Percentiles rank a stretch among this genome's conserved stretches.
Evolutionary conservation across 2,113 vertebrate species (phyloP).

Genomic region (Erpornis zantholeuca): DNA sequence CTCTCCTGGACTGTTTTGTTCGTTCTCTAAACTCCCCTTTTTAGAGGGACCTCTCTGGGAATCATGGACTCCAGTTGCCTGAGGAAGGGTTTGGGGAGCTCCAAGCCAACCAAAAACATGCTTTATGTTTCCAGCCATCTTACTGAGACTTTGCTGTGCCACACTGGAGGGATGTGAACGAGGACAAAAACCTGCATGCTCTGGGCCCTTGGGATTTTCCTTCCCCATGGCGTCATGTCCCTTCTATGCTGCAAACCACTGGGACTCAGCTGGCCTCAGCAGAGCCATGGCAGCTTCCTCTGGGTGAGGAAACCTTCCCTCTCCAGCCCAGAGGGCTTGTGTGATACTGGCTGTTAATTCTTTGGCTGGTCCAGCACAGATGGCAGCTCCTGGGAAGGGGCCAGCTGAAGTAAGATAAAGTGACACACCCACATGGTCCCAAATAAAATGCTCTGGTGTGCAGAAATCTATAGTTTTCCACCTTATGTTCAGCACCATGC

Average conservation of each 20-base stretch:
- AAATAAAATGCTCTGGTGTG: not conserved
- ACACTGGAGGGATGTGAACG: rapidly evolving
- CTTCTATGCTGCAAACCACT: not conserved
- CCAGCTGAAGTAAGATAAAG: not conserved
- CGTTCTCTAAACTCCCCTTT: not conserved
- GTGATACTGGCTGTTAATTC: not conserved
- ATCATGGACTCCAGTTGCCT: not conserved
- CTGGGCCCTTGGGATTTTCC: not conserved
- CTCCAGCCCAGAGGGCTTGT: not conserved
- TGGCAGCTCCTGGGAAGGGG: not conserved
- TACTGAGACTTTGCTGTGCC: not conserved
- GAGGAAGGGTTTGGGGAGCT: not conserved
- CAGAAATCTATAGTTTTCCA: not conserved
- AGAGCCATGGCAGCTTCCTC: not conserved
- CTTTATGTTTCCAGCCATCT: not conserved
- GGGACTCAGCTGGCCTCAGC: not conserved
- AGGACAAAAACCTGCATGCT: not conserved
- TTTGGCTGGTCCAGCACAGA: not conserved
- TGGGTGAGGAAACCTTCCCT: not conserved
- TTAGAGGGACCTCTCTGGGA: not conserved
- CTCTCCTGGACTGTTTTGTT: not conserved
- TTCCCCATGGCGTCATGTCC: not conserved
- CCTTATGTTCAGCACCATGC: not conserved
- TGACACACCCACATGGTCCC: not conserved
- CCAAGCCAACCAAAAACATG: not conserved